Evolutionary conservation across 2,113 vertebrate species (phyloP), one percentile per base, ranked within the genome.

Genomic region (Proteles cristata): DNA sequence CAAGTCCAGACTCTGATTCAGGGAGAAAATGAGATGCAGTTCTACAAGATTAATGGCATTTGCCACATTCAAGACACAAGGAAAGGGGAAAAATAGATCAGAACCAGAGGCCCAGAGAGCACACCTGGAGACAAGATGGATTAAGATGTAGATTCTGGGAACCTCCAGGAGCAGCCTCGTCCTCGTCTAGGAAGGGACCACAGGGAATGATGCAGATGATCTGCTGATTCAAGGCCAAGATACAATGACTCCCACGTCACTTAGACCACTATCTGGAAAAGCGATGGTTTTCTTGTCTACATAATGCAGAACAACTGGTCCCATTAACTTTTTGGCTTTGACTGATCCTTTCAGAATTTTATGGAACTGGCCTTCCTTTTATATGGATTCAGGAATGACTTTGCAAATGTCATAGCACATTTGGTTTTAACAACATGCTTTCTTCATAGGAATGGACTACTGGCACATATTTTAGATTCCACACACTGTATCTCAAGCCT

Each of bases 201-300:
- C 2, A 65, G 23, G 11, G 16, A 0, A 0, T 4, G 3, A n/a
- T 9, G 1, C 4, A 53, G 61, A 33, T 15, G 0, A 8, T 25
- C 26, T n/a, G 35, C 48, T 17, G 50, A 69, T 45, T 31, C 50
- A n/a, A 35, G 35, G 33, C 48, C 55, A 90, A 48, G 33, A 85
- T 35, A 28, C 14, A 80, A 5, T 35, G 28, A 39, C 3, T 63
- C 5, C 16, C 21, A 71, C 3, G 15, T 76, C 53, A 45, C 16
- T n/a, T 77, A 4, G 0, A 21, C 28, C 17, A 90, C 35, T 33
- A 11, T 25, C 53, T 45, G 43, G 50, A 83, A 89, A 92, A 88
- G 15, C n/a, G 15, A 81, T 55, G 15, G 7, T 81, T 91, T 94
- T 77, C 71, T 85, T 45, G 39, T 61, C 33, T 83, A 77, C 12